phyloP scores from a whole-genome alignment of 2,888 invertebrate genomes.

The Lacanobia oleracea region DNA sequence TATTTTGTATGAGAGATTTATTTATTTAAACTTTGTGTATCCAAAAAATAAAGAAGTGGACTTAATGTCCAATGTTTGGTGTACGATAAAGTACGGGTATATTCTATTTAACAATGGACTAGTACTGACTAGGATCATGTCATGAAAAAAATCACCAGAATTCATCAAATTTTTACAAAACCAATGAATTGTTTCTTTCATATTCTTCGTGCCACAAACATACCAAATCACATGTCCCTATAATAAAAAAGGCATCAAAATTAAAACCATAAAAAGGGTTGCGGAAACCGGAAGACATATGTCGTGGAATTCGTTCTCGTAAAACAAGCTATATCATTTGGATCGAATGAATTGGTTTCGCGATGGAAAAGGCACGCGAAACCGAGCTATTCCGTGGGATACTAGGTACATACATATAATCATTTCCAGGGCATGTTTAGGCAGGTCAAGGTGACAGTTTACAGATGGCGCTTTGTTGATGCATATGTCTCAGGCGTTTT shows the following conservation, averaged over 20 bases:
- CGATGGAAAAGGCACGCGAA: constrained; percentile 6
- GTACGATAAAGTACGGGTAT: no score
- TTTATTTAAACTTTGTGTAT: no score
- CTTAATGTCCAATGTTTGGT: no score
- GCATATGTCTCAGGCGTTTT: no score
- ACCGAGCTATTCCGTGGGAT: not conserved
- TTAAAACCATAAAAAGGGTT: constrained; percentile 27
- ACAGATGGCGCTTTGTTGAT: not conserved
- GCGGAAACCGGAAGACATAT: constrained; percentile 3
- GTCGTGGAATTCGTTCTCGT: constrained; percentile 7
- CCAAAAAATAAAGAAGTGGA: no score
- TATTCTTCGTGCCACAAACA: constrained; percentile 1
- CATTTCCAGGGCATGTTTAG: not conserved
- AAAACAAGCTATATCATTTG: constrained; percentile 2
- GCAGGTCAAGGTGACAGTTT: constrained; percentile 21
- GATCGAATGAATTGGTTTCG: not conserved
- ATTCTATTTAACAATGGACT: no score
- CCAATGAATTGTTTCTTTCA: not conserved
- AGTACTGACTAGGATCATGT: no score
- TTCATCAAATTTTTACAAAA: not conserved
- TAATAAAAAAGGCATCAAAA: constrained; percentile 18
- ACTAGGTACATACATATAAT: not conserved
- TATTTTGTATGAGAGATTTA: no score
- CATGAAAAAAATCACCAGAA: no score
- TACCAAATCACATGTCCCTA: constrained; percentile 10